Evolutionary conservation across 2,113 vertebrate species (phyloP).

Genomic region (Pelobates fuscus): DNA sequence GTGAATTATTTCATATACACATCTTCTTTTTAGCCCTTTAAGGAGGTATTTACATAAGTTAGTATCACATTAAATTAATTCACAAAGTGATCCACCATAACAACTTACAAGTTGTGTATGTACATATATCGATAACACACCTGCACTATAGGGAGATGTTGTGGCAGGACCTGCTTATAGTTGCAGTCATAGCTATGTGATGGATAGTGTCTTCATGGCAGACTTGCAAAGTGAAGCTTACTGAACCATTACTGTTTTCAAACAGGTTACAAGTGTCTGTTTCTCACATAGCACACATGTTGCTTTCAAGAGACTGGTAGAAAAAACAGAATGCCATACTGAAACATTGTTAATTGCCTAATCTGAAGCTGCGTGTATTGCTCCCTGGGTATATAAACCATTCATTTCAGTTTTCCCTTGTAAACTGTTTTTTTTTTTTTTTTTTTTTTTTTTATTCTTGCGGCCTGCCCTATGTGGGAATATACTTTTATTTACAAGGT

Average conservation of each 20-base stretch:
- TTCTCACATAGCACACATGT: neutral
- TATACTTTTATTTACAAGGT: no score
- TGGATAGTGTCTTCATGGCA: slow-evolving; percentile 21
- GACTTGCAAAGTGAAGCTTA: slow-evolving; percentile 17
- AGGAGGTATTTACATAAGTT: no score
- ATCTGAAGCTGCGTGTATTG: neutral
- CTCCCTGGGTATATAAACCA: neutral
- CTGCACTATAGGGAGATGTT: neutral
- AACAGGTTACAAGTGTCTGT: slow-evolving; percentile 33
- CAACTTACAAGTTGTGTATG: no score
- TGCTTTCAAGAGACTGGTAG: neutral
- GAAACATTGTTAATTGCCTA: neutral
- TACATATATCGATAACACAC: neutral
- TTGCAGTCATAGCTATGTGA: no score
- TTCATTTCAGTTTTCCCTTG: neutral
- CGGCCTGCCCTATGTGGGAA: no score
- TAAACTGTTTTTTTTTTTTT: no score
- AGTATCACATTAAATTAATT: no score
- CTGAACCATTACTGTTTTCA: slow-evolving; percentile 33
- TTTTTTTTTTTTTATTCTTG: no score
- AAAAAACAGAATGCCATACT: no score
- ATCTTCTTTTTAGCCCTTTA: no score
- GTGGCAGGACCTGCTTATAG: slow-evolving; percentile 21
- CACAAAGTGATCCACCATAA: no score
- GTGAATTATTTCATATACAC: no score